Conservation (phyloP, 92 coral and sea anemone species). For the Plumapathes pennacea region DNA sequence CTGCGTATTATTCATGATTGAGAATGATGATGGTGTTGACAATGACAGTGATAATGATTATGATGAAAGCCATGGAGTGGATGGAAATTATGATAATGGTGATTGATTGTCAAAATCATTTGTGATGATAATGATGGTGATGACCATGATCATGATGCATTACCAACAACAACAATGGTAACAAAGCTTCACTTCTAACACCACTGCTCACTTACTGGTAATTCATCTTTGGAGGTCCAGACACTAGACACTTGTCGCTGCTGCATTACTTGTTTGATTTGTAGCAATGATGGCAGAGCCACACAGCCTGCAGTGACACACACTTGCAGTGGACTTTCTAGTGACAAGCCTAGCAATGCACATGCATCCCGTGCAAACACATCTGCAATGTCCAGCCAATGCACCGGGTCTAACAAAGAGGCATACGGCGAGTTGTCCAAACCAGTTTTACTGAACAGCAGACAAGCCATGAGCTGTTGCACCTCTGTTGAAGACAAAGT, state of each 20-base stretch:
- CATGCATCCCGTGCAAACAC: constrained; percentile 97
- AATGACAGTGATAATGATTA: no score
- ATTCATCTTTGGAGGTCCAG: constrained; percentile 96
- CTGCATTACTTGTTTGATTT: constrained; percentile 98
- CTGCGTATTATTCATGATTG: no score
- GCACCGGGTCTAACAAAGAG: constrained; percentile 84
- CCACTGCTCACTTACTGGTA: constrained; percentile 66
- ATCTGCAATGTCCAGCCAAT: constrained; percentile 96
- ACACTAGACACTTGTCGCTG: constrained; percentile 96
- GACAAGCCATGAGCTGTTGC: constrained; percentile 97
- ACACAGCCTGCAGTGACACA: constrained; percentile 96
- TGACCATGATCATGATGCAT: no score
- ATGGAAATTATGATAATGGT: no score
- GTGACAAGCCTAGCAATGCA: constrained; percentile 87
- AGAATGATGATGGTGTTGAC: no score
- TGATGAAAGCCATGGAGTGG: no score
- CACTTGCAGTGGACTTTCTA: constrained; percentile 96
- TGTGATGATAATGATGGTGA: background rate
- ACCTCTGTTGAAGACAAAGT: constrained; percentile 59
- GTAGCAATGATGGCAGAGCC: constrained; percentile 91
- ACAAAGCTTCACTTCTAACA: background rate
- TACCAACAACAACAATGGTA: background rate
- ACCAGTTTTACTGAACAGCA: constrained; percentile 87
- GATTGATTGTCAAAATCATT: background rate
- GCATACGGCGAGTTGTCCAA: constrained; percentile 94